Base-by-base conservation (phyloP, 2,888 invertebrate species). In the Amblyteles armatorius region DNA sequence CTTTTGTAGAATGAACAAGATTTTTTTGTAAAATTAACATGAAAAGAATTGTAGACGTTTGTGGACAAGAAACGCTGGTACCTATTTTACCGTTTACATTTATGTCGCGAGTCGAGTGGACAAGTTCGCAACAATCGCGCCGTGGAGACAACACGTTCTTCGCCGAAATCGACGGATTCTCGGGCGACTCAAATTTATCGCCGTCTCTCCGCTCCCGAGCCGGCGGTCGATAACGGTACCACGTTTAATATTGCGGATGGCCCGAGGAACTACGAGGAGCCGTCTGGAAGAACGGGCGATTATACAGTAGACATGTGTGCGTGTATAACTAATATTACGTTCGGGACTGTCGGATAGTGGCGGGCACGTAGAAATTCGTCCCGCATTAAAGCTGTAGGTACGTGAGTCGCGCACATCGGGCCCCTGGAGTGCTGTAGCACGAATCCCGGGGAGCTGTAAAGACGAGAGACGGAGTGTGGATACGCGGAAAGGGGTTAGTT, bases 371-470 rank as follows among this genome's bases (percentile, higher is more conserved):
- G 57, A 81, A 68, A 67, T 80, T 22, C 40, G 29, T 73, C 55
- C 29, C 36, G 57, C 40, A 76, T 76, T 76, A 81, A 81, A 81
- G 22, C 22, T 13, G 76, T 76, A 79, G 83, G 79, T 83, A 79
- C 85, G 82, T 83, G 85, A 73, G 60, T 67, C 71, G 68, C 57
- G 82, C 40, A 57, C 63, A 68, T 52, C 48, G 55, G 22, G 72
- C 48, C 69, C 71, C 84, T 74, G 65, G 76, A 79, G 74, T 82
- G 68, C 73, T 73, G 72, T 78, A 33, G 57, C 60, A 68, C 44
- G 68, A 33, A 33, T 33, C 72, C 79, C 60, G 48, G 48, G 76
- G 74, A 69, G 69, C 79, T 65, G 63, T 63, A 40, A 68, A 33
- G 52, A 29, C 19, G 71, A 33, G 52, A 67, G 67, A 68, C 22